phyloP scores from a whole-genome alignment of 2,113 vertebrate species.

The Phrynosoma blainvillii region DNA sequence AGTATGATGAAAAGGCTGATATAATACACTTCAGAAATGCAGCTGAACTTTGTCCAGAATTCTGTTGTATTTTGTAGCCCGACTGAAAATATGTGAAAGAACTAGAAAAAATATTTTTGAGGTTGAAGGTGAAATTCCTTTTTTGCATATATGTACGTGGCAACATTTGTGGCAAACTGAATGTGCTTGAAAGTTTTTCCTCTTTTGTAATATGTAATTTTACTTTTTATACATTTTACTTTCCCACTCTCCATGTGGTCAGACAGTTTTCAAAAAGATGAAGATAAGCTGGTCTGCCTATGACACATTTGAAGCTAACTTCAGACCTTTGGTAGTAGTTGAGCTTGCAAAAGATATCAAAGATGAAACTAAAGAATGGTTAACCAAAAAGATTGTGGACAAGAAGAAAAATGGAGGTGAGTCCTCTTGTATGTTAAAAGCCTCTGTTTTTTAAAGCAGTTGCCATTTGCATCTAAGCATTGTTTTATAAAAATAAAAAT shows the following conservation, averaged over 20 bases:
- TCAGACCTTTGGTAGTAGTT: slow-evolving; percentile 88
- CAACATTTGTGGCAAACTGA: neutral
- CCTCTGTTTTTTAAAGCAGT: neutral
- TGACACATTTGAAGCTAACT: slow-evolving; percentile 73
- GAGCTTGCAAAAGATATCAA: slow-evolving; percentile 85
- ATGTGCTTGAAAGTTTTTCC: neutral
- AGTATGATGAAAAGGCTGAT: neutral
- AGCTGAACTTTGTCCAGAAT: neutral
- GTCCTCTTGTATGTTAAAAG: slow-evolving; percentile 25
- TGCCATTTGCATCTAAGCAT: neutral
- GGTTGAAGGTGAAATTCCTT: slow-evolving; percentile 1
- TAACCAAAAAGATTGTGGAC: slow-evolving; percentile 85
- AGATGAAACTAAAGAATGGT: slow-evolving; percentile 87
- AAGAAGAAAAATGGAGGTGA: slow-evolving; percentile 88
- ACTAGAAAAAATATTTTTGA: neutral
- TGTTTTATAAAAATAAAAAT: neutral
- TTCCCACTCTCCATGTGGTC: slow-evolving; percentile 27
- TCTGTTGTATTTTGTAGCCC: neutral
- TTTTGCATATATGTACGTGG: neutral
- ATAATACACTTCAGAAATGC: neutral
- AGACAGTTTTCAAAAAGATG: slow-evolving; percentile 72
- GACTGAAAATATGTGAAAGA: neutral
- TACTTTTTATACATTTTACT: slow-evolving; percentile 5
- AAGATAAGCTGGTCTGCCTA: slow-evolving; percentile 70
- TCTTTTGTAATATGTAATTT: fast-evolving